Evolutionary conservation across 2,113 vertebrate species (phyloP).

Genomic region (Albula goreensis): DNA sequence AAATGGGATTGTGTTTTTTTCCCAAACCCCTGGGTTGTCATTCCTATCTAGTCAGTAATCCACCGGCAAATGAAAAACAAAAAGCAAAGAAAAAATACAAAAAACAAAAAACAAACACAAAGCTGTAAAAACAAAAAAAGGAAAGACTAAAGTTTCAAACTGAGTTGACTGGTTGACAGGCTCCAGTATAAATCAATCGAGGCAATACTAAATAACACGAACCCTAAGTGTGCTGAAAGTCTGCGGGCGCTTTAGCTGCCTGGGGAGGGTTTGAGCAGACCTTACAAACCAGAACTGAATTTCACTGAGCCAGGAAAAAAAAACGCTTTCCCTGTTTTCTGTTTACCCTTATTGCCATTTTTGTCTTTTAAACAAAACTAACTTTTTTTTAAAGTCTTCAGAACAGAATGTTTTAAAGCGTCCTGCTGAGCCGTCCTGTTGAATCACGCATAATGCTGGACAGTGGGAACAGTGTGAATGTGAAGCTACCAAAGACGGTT

Average conservation of each 20-base stretch:
- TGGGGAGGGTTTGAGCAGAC: background rate
- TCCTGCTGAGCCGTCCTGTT: background rate
- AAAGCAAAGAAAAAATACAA: conserved; percentile 12
- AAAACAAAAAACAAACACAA: conserved; percentile 10
- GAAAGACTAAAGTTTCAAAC: background rate
- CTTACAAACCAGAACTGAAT: background rate
- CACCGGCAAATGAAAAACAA: conserved; percentile 5
- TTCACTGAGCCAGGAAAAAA: background rate
- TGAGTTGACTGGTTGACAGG: background rate
- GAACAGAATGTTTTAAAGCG: background rate
- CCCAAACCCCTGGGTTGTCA: background rate
- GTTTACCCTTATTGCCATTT: background rate
- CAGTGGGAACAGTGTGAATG: background rate
- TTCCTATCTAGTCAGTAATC: conserved; percentile 25
- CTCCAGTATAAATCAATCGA: background rate
- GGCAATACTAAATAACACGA: background rate
- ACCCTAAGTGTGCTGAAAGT: background rate
- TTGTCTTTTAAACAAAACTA: background rate
- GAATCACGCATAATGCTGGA: background rate
- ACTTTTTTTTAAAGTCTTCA: background rate
- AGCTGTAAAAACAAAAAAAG: background rate
- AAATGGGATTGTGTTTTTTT: conserved; percentile 24
- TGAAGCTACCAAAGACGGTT: background rate
- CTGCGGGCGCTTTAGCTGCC: background rate
- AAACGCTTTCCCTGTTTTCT: background rate